phyloP scores from a whole-genome alignment of 2,797 vertebrate species.

The Gadopsis bispinosus region DNA sequence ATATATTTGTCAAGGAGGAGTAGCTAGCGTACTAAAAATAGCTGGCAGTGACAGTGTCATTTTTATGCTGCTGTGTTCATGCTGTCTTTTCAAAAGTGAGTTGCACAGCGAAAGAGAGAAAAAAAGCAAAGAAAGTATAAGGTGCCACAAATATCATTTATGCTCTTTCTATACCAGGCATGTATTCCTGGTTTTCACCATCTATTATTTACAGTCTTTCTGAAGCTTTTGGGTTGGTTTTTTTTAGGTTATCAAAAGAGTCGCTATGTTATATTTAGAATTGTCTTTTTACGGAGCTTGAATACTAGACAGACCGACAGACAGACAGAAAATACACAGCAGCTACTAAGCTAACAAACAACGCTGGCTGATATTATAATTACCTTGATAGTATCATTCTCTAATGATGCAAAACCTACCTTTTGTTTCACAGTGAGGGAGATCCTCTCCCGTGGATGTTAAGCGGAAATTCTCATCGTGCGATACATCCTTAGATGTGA shows the following conservation, averaged over 20 bases:
- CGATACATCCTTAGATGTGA: slow-evolving; percentile 36
- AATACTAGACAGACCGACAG: neutral
- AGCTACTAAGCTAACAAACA: slow-evolving; percentile 19
- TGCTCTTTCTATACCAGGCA: neutral
- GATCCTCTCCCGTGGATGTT: slow-evolving; percentile 38
- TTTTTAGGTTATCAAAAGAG: slow-evolving; percentile 8
- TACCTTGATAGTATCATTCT: slow-evolving; percentile 61
- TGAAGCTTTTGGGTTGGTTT: neutral
- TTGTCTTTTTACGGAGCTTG: neutral
- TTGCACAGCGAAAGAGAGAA: neutral
- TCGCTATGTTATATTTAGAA: neutral
- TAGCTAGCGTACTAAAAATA: slow-evolving; percentile 51
- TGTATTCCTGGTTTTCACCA: slow-evolving; percentile 6
- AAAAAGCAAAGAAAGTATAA: slow-evolving; percentile 6
- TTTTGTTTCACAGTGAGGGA: slow-evolving; percentile 44
- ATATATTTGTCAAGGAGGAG: slow-evolving; percentile 49
- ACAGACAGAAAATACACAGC: neutral
- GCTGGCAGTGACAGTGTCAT: slow-evolving; percentile 28
- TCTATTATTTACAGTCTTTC: neutral
- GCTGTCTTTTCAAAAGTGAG: slow-evolving; percentile 26
- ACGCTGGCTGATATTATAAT: slow-evolving; percentile 41
- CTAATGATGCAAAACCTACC: slow-evolving; percentile 43
- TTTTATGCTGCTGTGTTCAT: slow-evolving; percentile 34
- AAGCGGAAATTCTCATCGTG: slow-evolving; percentile 26
- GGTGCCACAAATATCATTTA: neutral